These are phyloP conservation scores for Brachionus plicatilis DNA, from an alignment of 1,140 invertebrate genomes.

Conservation along the genomic window DNA sequence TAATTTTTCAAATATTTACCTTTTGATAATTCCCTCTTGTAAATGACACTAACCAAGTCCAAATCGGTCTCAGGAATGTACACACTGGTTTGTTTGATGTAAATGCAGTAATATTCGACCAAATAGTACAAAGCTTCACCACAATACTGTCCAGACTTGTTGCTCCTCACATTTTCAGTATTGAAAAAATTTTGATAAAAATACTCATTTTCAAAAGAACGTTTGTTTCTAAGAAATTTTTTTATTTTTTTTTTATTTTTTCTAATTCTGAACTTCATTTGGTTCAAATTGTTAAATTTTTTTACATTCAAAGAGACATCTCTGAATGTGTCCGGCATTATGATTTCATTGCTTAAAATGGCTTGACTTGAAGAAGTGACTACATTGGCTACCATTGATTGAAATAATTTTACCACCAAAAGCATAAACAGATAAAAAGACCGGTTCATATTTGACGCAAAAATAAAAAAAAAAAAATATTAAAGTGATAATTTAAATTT, in stretches of 20 bases:
- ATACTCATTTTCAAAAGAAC: not conserved
- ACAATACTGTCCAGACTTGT: not conserved
- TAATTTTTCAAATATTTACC: not conserved
- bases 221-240: not conserved
- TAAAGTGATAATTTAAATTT: not conserved
- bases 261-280: not conserved
- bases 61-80: not conserved
- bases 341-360: too few relatives aligned
- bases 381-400: not conserved
- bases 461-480: not conserved
- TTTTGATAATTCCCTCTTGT: not conserved
- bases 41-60: constrained; percentile 12
- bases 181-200: not conserved
- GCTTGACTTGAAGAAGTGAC: not conserved
- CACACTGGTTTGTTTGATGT: not conserved
- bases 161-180: not conserved
- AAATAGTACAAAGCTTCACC: constrained; percentile 21
- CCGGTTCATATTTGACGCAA: not conserved
- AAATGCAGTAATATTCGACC: constrained; percentile 9
- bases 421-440: not conserved
- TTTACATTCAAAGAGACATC: not conserved
- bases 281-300: not conserved
- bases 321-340: too few relatives aligned
- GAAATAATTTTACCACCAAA: not conserved
- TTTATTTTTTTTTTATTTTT: not conserved